Evolutionary conservation across 2,888 invertebrate genomes (phyloP).

Genomic region (Hyalella azteca): DNA sequence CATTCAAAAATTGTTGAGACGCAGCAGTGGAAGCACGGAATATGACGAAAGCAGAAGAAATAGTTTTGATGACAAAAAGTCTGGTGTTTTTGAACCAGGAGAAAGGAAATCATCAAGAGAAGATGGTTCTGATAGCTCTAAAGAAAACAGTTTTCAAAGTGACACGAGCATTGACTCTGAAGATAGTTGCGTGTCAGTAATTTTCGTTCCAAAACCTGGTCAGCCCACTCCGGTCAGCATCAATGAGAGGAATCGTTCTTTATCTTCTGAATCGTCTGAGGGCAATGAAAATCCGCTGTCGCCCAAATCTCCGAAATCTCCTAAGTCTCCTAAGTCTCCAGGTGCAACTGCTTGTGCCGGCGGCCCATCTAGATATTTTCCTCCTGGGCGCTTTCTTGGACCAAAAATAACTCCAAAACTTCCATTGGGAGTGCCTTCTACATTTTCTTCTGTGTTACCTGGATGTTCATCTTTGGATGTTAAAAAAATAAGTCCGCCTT

Average conservation of each 20-base stretch:
- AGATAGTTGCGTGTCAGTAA: slow-evolving; percentile 91
- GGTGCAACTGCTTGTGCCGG: slow-evolving; percentile 42
- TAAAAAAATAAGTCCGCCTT: background rate
- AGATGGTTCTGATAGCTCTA: slow-evolving; percentile 74
- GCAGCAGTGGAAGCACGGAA: slow-evolving; percentile 38
- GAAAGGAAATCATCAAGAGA: slow-evolving; percentile 82
- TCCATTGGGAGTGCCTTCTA: background rate
- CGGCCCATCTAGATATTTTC: slow-evolving; percentile 37
- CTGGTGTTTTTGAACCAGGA: slow-evolving; percentile 56
- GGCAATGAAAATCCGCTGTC: slow-evolving; percentile 61
- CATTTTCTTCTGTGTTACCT: background rate
- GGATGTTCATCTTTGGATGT: background rate
- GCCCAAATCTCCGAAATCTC: slow-evolving; percentile 61
- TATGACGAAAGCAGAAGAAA: slow-evolving; percentile 29
- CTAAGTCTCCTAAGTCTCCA: slow-evolving; percentile 60
- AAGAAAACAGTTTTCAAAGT: slow-evolving; percentile 80
- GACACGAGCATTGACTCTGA: slow-evolving; percentile 93
- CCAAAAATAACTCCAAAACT: slow-evolving; percentile 16
- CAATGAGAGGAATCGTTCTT: slow-evolving; percentile 56
- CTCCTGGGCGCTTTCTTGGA: slow-evolving; percentile 36
- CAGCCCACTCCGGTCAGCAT: slow-evolving; percentile 60
- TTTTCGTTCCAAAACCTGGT: slow-evolving; percentile 85
- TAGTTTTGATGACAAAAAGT: slow-evolving; percentile 43
- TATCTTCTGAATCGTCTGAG: slow-evolving; percentile 59
- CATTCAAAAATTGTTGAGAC: background rate